phyloP scores from a whole-genome alignment of 2,888 invertebrate species.

The Hedychridium roseum region DNA sequence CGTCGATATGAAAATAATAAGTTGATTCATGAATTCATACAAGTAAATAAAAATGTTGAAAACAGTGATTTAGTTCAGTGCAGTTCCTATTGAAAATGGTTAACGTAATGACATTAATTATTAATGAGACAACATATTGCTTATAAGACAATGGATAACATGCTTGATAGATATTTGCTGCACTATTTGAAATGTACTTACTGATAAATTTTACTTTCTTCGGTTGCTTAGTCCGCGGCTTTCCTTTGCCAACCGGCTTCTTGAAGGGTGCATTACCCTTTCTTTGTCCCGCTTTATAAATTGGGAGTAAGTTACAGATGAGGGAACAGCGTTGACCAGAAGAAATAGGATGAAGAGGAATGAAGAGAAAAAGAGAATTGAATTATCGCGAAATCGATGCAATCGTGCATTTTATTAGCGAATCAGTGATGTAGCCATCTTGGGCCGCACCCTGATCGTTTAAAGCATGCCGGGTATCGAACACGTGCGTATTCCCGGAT shows the following conservation, averaged over 20 bases:
- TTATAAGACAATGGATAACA: too few species aligned
- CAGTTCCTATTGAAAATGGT: too few species aligned
- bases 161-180: too few species aligned
- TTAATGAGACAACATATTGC: too few species aligned
- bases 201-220: conserved; percentile 92
- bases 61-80: too few species aligned
- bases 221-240: conserved; percentile 84
- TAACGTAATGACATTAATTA: too few species aligned
- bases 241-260: conserved; percentile 80
- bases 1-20: too few species aligned
- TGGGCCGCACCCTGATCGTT: conserved; percentile 59
- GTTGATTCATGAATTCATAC: too few species aligned
- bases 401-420: conserved; percentile 27
- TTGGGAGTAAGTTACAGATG: too few species aligned
- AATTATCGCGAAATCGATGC: conserved; percentile 45
- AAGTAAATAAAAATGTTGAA: too few species aligned
- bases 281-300: conserved; percentile 45
- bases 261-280: conserved; percentile 75
- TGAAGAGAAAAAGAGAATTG: conserved; percentile 9
- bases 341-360: not conserved
- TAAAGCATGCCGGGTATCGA: conserved; percentile 10
- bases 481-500: conserved; percentile 26
- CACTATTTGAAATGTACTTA: conserved; percentile 79
- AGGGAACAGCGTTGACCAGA: too few species aligned
- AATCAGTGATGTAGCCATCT: conserved; percentile 51